Percentiles rank a stretch among this genome's conserved stretches.
Evolutionary conservation across 2,888 invertebrate species (phyloP).

Genomic region (Branchellion lobata): DNA sequence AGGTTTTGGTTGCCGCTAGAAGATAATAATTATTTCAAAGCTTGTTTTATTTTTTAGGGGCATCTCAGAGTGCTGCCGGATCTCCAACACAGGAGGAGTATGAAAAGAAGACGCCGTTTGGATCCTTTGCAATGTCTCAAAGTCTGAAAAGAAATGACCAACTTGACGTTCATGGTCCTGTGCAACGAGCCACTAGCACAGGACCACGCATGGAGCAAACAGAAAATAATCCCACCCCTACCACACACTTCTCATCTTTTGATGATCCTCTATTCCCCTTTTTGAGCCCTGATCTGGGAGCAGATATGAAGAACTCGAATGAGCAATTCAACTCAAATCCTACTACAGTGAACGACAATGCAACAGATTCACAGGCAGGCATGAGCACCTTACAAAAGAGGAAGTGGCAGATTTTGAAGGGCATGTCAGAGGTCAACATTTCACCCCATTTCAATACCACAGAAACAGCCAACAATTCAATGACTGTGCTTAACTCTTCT

Average conservation of each 20-base stretch:
- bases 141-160: constrained; percentile 8
- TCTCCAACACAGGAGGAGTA: constrained; percentile 14
- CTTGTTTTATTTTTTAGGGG: no score
- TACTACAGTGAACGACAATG: not conserved
- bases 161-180: not conserved
- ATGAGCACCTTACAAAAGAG: not conserved
- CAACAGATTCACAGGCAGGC: no score
- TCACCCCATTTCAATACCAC: not conserved
- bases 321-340: not conserved
- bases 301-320: constrained; percentile 10
- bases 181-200: constrained; percentile 36
- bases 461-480: not conserved
- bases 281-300: constrained; percentile 28
- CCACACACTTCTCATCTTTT: not conserved
- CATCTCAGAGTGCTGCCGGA: not conserved
- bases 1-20: no score
- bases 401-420: constrained; percentile 8
- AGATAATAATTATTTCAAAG: no score
- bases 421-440: constrained; percentile 37
- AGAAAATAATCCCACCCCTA: not conserved
- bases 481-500: constrained; percentile 2
- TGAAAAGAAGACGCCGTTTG: constrained; percentile 27
- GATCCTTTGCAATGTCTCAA: constrained; percentile 29
- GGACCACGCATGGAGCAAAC: constrained; percentile 27
- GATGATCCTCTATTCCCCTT: constrained; percentile 40